Evolutionary conservation across 2,888 invertebrate species (phyloP), one percentile per base, ranked within the genome.

Genomic region (Caenorhabditis doughertyi): DNA sequence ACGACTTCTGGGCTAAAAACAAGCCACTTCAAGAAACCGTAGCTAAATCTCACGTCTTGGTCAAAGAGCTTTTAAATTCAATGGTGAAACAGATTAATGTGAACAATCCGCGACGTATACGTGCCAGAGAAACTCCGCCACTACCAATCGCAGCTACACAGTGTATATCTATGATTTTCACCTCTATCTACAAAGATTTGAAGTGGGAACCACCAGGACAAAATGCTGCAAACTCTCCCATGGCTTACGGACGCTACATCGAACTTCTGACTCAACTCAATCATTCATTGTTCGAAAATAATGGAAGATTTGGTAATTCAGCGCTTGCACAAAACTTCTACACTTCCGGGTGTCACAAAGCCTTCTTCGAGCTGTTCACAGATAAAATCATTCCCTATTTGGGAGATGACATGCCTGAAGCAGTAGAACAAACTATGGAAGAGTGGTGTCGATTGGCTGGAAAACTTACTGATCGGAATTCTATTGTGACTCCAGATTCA

Each of bases 321-420:
- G 71, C 70, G 0, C 64, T 87, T 18, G 64, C 84, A 3, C 81
- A 85, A 29, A 79, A 76, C 42, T 90, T 90, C 81, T 89, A 89
- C 84, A 79, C 81, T 3, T 77, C 87, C n/a, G 89, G 89, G 27
- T 89, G 89, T 58, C 89, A 90, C 72, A 71, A 84, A 21, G 88
- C 86, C 5, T 87, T 90, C 72, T 89, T 88, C 73, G 86, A 85
- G 44, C 74, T 84, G 35, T 81, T 89, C 55, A 81, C 81, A 16
- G 84, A 87, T 8, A 77, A 81, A 35, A 72, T 89, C 49, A 83
- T 85, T 16, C 77, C 85, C 4, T 81, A 79, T 2, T 71, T 90
- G 16, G 85, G 88, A 44, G 74, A 83, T 11, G 13, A 71, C 16
- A 72, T 73, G 74, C 60, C 77, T 32, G 81, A 67, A 16, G 68